Evolutionary conservation across 2,113 vertebrate species (phyloP).

Genomic region (Alosa alosa): DNA sequence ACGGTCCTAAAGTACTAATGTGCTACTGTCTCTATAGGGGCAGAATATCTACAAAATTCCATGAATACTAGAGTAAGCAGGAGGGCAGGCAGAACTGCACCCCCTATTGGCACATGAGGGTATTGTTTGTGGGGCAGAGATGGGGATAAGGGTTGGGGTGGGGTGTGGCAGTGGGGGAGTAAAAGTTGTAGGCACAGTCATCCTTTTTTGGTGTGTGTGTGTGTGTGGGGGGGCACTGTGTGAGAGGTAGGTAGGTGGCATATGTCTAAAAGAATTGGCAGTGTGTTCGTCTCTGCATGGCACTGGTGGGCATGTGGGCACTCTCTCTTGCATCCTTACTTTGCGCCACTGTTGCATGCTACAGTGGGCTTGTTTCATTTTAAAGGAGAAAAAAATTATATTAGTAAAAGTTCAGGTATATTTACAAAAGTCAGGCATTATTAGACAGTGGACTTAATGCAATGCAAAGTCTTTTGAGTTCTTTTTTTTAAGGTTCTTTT

Average conservation of each 20-base stretch:
- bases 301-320: neutral
- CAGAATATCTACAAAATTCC: neutral
- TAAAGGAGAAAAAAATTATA: neutral
- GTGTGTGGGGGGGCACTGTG: neutral
- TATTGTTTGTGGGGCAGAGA: neutral
- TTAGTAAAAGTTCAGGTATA: neutral
- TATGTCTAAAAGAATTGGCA: slow-evolving; percentile 5
- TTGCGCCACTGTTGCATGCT: neutral
- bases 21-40: neutral
- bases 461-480: neutral
- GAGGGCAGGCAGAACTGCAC: neutral
- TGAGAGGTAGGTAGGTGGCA: slow-evolving; percentile 14
- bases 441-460: neutral
- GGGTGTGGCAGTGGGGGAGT: neutral
- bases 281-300: slow-evolving; percentile 10
- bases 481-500: neutral
- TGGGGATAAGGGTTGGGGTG: neutral
- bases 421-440: slow-evolving; percentile 9
- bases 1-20: slow-evolving; percentile 7
- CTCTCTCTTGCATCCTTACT: neutral
- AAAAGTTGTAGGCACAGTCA: slow-evolving; percentile 5
- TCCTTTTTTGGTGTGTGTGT: neutral
- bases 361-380: neutral
- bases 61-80: neutral
- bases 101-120: neutral